phyloP scores from a whole-genome alignment of 2,113 vertebrate genomes.

The Gobio gobio region DNA sequence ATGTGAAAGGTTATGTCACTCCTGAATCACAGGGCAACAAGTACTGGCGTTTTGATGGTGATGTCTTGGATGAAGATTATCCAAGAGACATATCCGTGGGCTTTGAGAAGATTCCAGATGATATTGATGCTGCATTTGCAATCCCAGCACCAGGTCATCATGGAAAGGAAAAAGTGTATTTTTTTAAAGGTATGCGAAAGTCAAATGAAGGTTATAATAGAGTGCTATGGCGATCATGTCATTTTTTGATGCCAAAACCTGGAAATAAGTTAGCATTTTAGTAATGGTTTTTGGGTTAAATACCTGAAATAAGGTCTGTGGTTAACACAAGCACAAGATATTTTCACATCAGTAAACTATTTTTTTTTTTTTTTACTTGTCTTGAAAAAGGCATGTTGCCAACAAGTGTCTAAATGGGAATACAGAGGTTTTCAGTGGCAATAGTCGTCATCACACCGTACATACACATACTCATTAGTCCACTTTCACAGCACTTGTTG shows the following conservation, averaged over 20 bases:
- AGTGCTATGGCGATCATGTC: neutral
- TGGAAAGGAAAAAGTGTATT: slow-evolving; percentile 86
- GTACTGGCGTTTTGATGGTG: slow-evolving; percentile 91
- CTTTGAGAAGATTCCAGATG: slow-evolving; percentile 82
- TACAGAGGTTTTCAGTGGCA: no score
- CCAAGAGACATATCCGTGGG: slow-evolving; percentile 85
- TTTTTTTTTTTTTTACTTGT: no score
- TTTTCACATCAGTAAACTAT: neutral
- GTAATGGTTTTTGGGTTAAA: neutral
- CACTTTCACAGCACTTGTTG: neutral
- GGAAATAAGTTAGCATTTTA: neutral
- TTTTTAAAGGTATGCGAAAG: slow-evolving; percentile 89
- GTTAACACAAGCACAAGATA: neutral
- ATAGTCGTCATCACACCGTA: no score
- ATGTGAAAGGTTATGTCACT: neutral
- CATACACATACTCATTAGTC: no score
- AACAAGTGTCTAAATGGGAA: no score
- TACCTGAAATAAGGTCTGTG: neutral
- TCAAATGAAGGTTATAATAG: neutral
- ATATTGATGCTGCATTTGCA: slow-evolving; percentile 84
- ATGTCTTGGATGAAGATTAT: slow-evolving; percentile 80
- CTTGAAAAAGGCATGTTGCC: no score
- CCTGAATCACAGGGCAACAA: slow-evolving; percentile 73
- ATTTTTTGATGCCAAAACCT: neutral
- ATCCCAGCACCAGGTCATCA: slow-evolving; percentile 81